Conservation (phyloP, 1,140 invertebrate genomes). For the Sycophila sp. region DNA sequence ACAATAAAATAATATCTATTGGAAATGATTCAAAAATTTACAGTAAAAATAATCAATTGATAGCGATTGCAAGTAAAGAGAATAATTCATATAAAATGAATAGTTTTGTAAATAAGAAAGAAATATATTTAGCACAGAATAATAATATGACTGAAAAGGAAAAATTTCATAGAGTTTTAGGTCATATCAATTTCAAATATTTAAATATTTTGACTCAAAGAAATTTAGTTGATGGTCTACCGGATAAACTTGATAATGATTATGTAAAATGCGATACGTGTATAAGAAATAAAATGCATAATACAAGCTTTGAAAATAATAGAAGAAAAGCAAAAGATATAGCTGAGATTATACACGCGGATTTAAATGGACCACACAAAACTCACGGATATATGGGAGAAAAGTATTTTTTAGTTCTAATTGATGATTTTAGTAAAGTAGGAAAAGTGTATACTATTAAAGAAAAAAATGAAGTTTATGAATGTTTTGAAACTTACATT, state of each 20-base stretch:
- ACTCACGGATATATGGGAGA: neutral
- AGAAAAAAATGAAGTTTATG: conserved; percentile 1
- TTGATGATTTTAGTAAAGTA: neutral
- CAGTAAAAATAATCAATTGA: conserved; percentile 19
- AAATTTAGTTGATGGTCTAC: neutral
- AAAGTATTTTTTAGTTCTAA: neutral
- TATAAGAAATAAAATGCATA: conserved; percentile 9
- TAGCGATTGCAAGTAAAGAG: neutral
- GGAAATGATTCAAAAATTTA: neutral
- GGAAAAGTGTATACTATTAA: neutral
- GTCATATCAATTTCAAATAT: conserved; percentile 3
- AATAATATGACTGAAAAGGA: neutral
- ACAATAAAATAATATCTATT: neutral
- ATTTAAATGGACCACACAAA: conserved; percentile 1
- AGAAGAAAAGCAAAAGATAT: neutral
- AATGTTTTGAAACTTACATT: neutral
- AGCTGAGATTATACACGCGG: neutral
- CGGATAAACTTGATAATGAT: neutral
- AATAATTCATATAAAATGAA: conserved; percentile 3
- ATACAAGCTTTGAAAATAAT: conserved; percentile 27
- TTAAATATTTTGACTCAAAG: neutral
- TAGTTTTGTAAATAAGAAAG: neutral
- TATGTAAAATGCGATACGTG: neutral
- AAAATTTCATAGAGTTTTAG: neutral
- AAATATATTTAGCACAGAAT: neutral